Evolutionary conservation across 2,797 vertebrate genomes (phyloP).

Genomic region (Notolepis coatsorum): DNA sequence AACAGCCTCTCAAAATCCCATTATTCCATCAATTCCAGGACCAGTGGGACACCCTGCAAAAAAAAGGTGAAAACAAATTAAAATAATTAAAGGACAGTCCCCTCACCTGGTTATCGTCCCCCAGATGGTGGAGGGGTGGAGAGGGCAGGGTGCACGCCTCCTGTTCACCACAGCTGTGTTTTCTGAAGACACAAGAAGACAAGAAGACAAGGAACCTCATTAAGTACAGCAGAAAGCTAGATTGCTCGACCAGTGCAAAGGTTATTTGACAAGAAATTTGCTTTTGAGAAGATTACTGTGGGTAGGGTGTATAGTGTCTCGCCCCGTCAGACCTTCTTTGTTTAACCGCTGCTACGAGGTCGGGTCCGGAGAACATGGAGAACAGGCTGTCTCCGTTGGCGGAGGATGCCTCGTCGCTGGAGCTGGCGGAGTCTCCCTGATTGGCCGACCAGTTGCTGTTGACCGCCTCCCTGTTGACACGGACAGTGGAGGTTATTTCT

Average conservation of each 20-base stretch:
- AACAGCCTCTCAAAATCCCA: too few relatives aligned
- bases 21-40: too few relatives aligned
- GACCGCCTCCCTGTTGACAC: slow-evolving; percentile 84
- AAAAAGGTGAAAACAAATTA: too few relatives aligned
- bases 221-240: background rate
- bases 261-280: too few relatives aligned
- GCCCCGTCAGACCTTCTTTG: slow-evolving; percentile 86
- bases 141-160: slow-evolving; percentile 92
- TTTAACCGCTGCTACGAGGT: slow-evolving; percentile 97
- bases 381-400: slow-evolving; percentile 98
- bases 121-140: slow-evolving; percentile 89
- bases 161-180: slow-evolving; percentile 97
- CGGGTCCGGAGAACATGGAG: slow-evolving; percentile 99
- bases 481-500: background rate
- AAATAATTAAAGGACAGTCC: background rate
- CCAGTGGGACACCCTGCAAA: too few relatives aligned
- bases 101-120: slow-evolving; percentile 91
- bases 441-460: slow-evolving; percentile 94
- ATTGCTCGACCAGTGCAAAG: background rate
- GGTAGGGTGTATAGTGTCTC: too few relatives aligned
- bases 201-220: background rate
- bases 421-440: slow-evolving; percentile 97
- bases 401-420: slow-evolving; percentile 98
- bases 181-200: slow-evolving; percentile 79
- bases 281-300: too few relatives aligned